phyloP scores from a whole-genome alignment of 2,113 vertebrate genomes.

The Trochalopteron elliotii region DNA sequence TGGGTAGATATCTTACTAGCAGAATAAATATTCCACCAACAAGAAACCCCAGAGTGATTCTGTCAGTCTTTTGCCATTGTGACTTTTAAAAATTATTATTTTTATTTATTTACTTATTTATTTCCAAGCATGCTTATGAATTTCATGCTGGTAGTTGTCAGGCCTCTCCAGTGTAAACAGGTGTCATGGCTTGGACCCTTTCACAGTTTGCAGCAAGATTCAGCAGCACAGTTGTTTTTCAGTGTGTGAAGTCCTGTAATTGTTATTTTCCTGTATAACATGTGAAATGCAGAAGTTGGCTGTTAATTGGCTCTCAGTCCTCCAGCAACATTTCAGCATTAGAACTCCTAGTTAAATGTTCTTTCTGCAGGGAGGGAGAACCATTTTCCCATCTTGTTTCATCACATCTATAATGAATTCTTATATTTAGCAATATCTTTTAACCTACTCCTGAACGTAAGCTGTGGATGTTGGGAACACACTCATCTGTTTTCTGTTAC shows the following conservation, averaged over 20 bases:
- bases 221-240: background rate
- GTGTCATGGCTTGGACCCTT: background rate
- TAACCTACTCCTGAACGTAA: background rate
- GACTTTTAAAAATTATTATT: background rate
- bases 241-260: background rate
- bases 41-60: background rate
- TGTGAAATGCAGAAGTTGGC: conserved; percentile 18
- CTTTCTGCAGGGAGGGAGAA: background rate
- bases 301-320: conserved; percentile 40
- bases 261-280: background rate
- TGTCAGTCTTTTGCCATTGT: conserved; percentile 9
- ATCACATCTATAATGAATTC: background rate
- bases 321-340: conserved; percentile 9
- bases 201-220: background rate
- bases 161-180: background rate
- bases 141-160: background rate
- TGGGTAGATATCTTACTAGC: conserved; percentile 24
- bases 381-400: background rate
- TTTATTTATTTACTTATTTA: background rate
- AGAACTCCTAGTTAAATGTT: conserved; percentile 18
- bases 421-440: background rate
- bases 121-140: background rate
- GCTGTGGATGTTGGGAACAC: conserved; percentile 11
- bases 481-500: conserved; percentile 29
- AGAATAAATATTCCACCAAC: conserved; percentile 47